Percentiles rank a stretch among this genome's conserved stretches.
These are phyloP conservation scores for Malurus alboscapulatus DNA, from an alignment of 2,113 vertebrate genomes.

Conservation along the genomic window DNA sequence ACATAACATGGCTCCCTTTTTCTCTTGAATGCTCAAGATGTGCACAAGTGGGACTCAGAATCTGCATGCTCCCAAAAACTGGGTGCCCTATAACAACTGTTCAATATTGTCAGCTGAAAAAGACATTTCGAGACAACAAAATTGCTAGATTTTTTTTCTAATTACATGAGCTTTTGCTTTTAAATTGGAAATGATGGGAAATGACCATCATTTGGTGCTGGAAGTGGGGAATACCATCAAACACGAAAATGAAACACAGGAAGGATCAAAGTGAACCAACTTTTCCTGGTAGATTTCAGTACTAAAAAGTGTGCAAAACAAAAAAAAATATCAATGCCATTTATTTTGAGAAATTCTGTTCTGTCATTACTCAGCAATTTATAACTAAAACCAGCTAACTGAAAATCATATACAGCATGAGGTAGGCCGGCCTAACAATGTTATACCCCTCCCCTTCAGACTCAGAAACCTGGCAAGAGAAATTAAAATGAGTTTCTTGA, in stretches of 20 bases:
- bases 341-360: constrained; percentile 9
- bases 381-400: background rate
- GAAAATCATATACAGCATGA: background rate
- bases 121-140: background rate
- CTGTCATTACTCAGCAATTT: constrained; percentile 4
- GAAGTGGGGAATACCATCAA: background rate
- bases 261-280: constrained; percentile 24
- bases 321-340: background rate
- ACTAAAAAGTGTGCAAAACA: background rate
- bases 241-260: background rate
- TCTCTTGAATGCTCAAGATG: background rate
- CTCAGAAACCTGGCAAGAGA: background rate
- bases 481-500: background rate
- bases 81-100: background rate
- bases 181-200: background rate
- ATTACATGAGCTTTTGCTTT: background rate
- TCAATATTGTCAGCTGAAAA: background rate
- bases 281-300: background rate
- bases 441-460: background rate
- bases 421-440: background rate
- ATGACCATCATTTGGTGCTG: background rate
- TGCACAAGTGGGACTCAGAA: background rate
- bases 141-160: background rate
- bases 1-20: background rate
- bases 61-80: background rate